Base-by-base conservation (phyloP, 1,140 invertebrate genomes). In the Bombus soroeensis region DNA sequence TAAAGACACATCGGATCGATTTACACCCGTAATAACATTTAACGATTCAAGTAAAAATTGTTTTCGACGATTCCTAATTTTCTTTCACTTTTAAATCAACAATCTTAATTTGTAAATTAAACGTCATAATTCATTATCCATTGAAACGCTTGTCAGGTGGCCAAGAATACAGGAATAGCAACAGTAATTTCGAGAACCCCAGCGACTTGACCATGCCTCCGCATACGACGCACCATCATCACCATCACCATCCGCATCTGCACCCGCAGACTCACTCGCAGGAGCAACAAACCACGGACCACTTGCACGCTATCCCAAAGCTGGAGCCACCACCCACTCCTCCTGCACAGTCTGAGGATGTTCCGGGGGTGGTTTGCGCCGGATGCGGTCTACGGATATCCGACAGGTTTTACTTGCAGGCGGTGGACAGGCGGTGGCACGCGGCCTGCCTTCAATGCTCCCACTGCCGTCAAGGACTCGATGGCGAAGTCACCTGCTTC, bases 351-450 rank as follows among this genome's bases (percentile, higher is more conserved):
- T 91, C 93, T 25, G 94, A 95, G 87, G 96, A 93, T 71, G 93
- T 92, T 2, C 94, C 94, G 3, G 94, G 92, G 28, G 96, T 97
- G 57, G 96, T 97, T 39, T 99, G 98, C 95, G 98, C 98, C 28
- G 98, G 98, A n/a, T 99, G 98, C 93, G 97, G 98, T 4, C 94
- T 96, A 9, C 95, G 96, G 83, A 99, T 99, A 94, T 96, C 97
- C 83, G 98, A 99, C 96, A 96, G 98, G 88, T 99, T 97, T 96
- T 99, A 99, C 96, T 97, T 99, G 81, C 98, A 96, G 96, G 98
- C 98, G 5, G 98, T 99, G 37, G 98, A 99, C 94, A 97, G 98
- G 91, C 96, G 98, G 93, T 99, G 98, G 98, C 98, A 99, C 93
- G 97, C 97, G 43, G 96, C 97, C 72, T 99, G 99, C 94, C 96